Conservation (phyloP, 2,797 vertebrate genomes). For the Sebastes aleutianus region DNA sequence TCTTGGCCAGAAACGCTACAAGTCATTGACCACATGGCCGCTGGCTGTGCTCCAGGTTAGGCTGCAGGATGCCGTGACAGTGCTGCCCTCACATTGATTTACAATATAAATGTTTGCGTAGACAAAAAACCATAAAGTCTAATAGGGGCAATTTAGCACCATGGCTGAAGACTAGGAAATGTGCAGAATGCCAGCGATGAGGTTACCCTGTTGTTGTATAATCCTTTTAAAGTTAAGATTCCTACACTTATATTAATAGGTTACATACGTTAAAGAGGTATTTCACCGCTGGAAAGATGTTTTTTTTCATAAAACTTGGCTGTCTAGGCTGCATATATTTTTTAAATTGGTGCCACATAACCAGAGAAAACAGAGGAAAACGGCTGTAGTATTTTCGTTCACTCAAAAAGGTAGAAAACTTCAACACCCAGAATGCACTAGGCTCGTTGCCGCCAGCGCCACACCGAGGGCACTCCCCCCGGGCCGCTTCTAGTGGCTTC, state of each 20-base stretch:
- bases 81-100: not conserved
- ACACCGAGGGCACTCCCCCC: too few species aligned
- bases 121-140: not conserved
- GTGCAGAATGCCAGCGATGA: not conserved
- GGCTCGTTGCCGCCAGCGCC: too few species aligned
- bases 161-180: not conserved
- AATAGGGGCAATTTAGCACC: not conserved
- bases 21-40: conserved; percentile 8
- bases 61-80: not conserved
- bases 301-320: too few species aligned
- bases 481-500: too few species aligned
- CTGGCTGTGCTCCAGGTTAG: conserved; percentile 33
- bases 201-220: not conserved
- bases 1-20: conserved; percentile 25
- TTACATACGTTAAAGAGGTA: not conserved
- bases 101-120: not conserved
- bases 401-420: too few species aligned
- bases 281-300: too few species aligned
- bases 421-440: too few species aligned
- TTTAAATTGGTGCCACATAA: too few species aligned
- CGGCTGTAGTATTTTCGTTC: too few species aligned
- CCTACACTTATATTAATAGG: not conserved
- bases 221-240: not conserved
- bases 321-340: too few species aligned
- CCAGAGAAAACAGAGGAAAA: too few species aligned